Conservation (phyloP, 35 echinoderm and acorn worm genomes). For the Diadema setosum region DNA sequence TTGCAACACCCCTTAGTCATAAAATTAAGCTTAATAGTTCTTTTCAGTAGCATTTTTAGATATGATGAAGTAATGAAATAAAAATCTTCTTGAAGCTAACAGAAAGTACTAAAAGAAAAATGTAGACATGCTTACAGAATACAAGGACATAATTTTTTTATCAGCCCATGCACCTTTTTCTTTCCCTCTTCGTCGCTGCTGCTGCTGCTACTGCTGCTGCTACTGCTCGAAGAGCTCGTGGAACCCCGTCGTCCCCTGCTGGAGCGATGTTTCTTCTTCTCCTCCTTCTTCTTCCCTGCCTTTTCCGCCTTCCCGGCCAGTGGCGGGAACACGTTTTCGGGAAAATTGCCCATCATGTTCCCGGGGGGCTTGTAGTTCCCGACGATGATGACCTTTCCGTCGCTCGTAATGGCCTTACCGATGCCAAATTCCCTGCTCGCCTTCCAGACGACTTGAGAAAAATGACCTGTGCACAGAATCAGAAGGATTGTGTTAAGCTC, state of each 20-base stretch:
- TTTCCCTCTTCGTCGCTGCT: conserved; percentile 39
- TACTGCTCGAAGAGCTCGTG: conserved; percentile 10
- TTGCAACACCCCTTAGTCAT: too few species aligned
- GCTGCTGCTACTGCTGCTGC: conserved; percentile 35
- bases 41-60: too few species aligned
- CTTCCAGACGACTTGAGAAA: conserved; percentile 88
- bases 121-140: too few species aligned
- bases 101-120: too few species aligned
- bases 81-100: too few species aligned
- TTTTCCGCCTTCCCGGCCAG: background rate
- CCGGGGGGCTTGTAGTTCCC: conserved; percentile 77
- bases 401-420: conserved; percentile 67
- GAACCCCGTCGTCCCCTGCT: conserved; percentile 1
- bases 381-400: conserved; percentile 69
- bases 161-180: conserved; percentile 18
- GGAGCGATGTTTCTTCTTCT: background rate
- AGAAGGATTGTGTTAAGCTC: background rate
- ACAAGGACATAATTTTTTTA: too few species aligned
- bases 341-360: conserved; percentile 45
- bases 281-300: background rate
- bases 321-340: conserved; percentile 75
- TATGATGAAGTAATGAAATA: too few species aligned
- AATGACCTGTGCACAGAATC: conserved; percentile 52
- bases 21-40: too few species aligned
- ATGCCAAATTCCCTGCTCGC: conserved; percentile 80